Percentiles rank a stretch among this genome's conserved stretches.
Conservation (phyloP, 2,797 vertebrate species). For the Picus viridis region DNA sequence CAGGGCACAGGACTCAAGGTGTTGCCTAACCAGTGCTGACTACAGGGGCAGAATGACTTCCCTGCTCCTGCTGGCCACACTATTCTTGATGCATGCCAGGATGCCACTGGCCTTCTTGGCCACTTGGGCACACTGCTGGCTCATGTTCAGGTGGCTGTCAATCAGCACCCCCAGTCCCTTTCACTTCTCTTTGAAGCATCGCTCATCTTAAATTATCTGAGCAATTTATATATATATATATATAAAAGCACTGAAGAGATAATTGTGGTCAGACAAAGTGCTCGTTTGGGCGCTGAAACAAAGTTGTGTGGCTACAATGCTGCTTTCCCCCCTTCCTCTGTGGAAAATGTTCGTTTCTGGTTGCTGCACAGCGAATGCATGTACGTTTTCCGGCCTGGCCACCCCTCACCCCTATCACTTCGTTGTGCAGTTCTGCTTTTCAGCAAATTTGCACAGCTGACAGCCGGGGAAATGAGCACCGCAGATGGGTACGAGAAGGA, state of each 20-base stretch:
- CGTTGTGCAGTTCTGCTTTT: constrained; percentile 64
- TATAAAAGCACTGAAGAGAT: neutral
- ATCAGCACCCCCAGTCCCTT: too few relatives aligned
- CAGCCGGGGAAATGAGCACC: neutral
- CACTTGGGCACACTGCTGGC: too few relatives aligned
- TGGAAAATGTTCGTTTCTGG: neutral
- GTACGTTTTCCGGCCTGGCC: constrained; percentile 15
- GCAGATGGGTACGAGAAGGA: neutral
- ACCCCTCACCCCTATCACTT: constrained; percentile 33
- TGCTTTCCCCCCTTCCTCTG: neutral
- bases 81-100: too few relatives aligned
- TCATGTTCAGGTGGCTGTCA: too few relatives aligned
- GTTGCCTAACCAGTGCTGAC: too few relatives aligned
- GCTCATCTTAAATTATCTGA: constrained; percentile 36
- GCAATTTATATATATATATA: neutral
- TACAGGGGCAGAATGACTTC: too few relatives aligned
- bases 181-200: constrained; percentile 29
- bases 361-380: neutral
- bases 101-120: too few relatives aligned
- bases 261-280: neutral
- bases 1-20: too few relatives aligned
- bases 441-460: constrained; percentile 57
- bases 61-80: too few relatives aligned
- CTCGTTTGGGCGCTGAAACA: neutral
- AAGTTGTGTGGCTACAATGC: neutral